Conservation (phyloP, 2,113 vertebrate genomes). For the Ochotona curzoniae region DNA sequence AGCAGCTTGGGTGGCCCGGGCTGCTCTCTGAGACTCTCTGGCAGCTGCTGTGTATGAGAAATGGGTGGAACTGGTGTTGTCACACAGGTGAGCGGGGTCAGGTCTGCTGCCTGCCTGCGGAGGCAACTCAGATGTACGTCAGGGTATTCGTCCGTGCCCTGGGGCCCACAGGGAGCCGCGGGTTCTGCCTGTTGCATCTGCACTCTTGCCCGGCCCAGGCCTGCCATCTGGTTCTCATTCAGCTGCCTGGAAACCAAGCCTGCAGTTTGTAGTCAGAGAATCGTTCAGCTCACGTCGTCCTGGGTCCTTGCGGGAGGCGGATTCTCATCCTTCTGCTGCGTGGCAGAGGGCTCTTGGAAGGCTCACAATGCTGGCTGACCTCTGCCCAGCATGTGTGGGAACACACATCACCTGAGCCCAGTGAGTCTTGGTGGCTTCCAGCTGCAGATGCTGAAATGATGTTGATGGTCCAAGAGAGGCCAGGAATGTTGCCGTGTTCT, state of each 20-base stretch:
- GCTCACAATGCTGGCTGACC: not conserved
- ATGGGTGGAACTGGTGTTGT: too few relatives aligned
- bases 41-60: accelerated
- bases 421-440: not conserved
- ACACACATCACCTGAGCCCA: not conserved
- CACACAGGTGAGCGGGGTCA: not conserved
- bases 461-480: not conserved
- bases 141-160: too few relatives aligned
- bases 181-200: not conserved
- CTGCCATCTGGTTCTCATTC: not conserved
- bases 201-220: accelerated
- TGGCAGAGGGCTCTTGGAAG: too few relatives aligned
- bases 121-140: too few relatives aligned
- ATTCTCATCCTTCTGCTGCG: not conserved
- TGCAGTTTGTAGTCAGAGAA: not conserved
- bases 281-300: accelerated
- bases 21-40: not conserved
- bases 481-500: not conserved
- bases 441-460: too few relatives aligned
- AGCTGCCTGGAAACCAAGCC: not conserved
- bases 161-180: not conserved
- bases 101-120: too few relatives aligned
- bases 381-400: accelerated
- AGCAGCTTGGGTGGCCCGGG: not conserved
- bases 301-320: not conserved